Conservation (phyloP, 2,113 vertebrate species). For the Fregetta grallaria region DNA sequence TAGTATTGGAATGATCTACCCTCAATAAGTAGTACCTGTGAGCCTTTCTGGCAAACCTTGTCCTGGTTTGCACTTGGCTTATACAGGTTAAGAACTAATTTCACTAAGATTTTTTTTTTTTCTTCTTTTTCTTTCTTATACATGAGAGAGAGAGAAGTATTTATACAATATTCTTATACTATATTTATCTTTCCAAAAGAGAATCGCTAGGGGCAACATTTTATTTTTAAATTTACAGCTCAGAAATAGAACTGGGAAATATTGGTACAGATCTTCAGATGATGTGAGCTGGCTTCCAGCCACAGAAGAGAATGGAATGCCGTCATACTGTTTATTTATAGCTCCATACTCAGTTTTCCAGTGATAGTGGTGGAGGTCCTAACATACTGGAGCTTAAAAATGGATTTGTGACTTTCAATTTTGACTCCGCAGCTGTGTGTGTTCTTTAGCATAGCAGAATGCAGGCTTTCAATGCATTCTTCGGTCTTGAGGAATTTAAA, state of each 20-base stretch:
- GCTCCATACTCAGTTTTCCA: neutral
- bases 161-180: neutral
- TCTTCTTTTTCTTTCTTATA: neutral
- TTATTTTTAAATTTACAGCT: conserved; percentile 21
- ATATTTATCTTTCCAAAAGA: conserved; percentile 11
- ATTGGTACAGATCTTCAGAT: neutral
- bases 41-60: conserved; percentile 10
- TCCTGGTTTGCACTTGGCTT: conserved; percentile 12
- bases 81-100: neutral
- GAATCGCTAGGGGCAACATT: neutral
- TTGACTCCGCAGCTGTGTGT: neutral
- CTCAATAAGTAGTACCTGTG: neutral
- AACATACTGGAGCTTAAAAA: neutral
- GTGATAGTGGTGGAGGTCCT: neutral
- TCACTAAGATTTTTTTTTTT: neutral
- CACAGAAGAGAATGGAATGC: neutral
- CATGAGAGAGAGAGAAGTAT: neutral
- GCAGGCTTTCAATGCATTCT: neutral
- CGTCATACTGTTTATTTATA: neutral
- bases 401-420: neutral
- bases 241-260: conserved; percentile 3
- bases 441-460: neutral
- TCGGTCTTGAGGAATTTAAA: neutral
- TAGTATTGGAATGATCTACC: neutral
- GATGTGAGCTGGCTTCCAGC: neutral